Conservation (phyloP, 2,113 vertebrate species). For the Lepus timidus region DNA sequence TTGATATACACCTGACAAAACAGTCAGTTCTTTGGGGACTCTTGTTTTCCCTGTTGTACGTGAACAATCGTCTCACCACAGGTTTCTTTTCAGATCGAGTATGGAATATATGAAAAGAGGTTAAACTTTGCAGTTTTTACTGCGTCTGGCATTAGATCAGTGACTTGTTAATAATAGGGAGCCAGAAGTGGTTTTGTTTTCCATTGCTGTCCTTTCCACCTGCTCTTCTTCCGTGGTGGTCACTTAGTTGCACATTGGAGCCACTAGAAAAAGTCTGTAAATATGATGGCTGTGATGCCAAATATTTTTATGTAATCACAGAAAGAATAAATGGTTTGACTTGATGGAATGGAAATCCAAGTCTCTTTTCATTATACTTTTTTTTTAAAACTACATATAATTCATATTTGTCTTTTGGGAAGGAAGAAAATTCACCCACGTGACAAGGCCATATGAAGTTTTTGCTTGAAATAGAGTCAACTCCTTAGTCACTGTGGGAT, state of each 20-base stretch:
- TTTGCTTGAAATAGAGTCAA: slow-evolving; percentile 18
- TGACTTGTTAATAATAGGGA: slow-evolving; percentile 26
- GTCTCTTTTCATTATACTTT: slow-evolving; percentile 6
- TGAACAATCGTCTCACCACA: slow-evolving; percentile 46
- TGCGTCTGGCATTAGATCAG: neutral
- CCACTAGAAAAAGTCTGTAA: slow-evolving; percentile 42
- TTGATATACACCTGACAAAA: slow-evolving; percentile 66
- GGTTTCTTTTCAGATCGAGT: slow-evolving; percentile 40
- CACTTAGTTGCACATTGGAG: slow-evolving; percentile 28
- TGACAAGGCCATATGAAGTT: slow-evolving; percentile 8
- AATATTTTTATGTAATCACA: slow-evolving; percentile 47
- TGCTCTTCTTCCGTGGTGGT: neutral
- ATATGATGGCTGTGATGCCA: neutral
- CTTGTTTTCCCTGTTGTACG: slow-evolving; percentile 73
- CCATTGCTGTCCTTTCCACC: neutral
- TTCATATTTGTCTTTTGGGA: slow-evolving; percentile 1
- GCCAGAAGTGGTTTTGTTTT: slow-evolving; percentile 42
- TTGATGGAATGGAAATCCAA: neutral
- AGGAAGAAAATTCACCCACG: neutral
- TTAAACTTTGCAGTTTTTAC: slow-evolving; percentile 18
- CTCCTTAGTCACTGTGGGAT: slow-evolving; percentile 41
- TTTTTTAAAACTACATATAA: slow-evolving; percentile 17
- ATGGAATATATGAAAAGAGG: slow-evolving; percentile 7
- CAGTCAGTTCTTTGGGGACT: slow-evolving; percentile 77
- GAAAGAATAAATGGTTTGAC: neutral